Evolutionary conservation across 1,140 invertebrate genomes (phyloP).

Genomic region (Dendroctonus ponderosae): DNA sequence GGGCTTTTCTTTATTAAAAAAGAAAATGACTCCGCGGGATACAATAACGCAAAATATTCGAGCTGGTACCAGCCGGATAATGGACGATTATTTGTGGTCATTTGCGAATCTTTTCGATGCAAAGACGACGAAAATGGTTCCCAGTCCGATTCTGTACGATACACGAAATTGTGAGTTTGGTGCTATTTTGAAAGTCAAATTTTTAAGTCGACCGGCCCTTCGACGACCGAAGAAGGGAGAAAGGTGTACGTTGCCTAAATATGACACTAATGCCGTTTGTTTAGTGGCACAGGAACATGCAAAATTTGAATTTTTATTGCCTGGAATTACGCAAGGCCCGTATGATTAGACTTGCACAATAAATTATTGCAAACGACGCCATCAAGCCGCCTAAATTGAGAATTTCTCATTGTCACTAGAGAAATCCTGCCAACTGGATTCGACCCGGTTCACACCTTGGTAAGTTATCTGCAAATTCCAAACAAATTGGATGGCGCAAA

Average conservation of each 20-base stretch:
- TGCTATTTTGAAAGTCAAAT: slow-evolving; percentile 18
- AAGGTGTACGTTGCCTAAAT: slow-evolving; percentile 25
- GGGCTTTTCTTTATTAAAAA: slow-evolving; percentile 20
- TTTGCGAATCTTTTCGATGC: background rate
- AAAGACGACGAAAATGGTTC: background rate
- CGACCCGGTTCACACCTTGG: too few relatives aligned
- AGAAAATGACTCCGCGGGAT: too few relatives aligned
- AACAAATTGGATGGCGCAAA: background rate
- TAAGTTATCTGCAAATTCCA: background rate
- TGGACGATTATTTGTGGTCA: background rate
- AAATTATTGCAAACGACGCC: too few relatives aligned
- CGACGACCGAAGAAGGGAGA: background rate
- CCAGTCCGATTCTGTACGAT: background rate
- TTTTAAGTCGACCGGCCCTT: background rate
- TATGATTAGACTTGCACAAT: too few relatives aligned
- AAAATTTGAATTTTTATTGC: slow-evolving; percentile 26
- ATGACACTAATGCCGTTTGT: slow-evolving; percentile 26
- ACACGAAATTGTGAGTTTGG: background rate
- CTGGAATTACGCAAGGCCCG: background rate
- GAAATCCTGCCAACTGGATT: too few relatives aligned
- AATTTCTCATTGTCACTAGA: too few relatives aligned
- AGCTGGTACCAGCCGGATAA: background rate
- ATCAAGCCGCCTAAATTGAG: too few relatives aligned
- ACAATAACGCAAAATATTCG: background rate
- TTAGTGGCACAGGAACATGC: slow-evolving; percentile 18